Evolutionary conservation across 2,797 vertebrate species (phyloP), one percentile per base, ranked within the genome.

Genomic region (Tapera naevia): DNA sequence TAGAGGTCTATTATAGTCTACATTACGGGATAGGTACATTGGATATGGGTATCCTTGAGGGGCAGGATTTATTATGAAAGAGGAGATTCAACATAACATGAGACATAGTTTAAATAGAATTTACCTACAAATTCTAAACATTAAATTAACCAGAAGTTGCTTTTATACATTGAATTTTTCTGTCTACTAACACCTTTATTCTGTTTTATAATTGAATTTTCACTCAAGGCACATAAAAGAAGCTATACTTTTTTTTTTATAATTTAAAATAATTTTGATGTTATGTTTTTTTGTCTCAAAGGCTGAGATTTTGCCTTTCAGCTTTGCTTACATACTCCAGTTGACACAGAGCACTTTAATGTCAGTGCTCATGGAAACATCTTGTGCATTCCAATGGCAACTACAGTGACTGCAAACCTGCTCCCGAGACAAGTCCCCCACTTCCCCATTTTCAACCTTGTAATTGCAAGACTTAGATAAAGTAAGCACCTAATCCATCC

Each of bases 1-100:
- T 97, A 98, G 97, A 97, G 94, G 97, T 95, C 97, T 98, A 98
- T 98, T 98, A 98, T 98, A 97, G 97, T 98, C 98, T 98, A 97
- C 95, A 97, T 98, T 98, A 98, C 95, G 1, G 96, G 95, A 97
- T 72, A 97, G 97, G 92, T 97, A 92, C 92, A 97, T 97, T 93
- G 96, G 97, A 96, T 97, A 98, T 94, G 97, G 98, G 98, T 98
- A 98, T 96, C 97, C 97, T 98, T 97, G 97, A 97, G 95, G 97
- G 95, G 95, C 91, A 98, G 97, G 97, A 97, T 98, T 98, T 98
- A 98, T 98, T 98, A 96, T 98, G 98, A 97, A 98, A 98, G 96
- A 94, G 72, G 96, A 97, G 97, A 97, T 95, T 97, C 96, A 98
- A 97, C 96, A 97, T 96, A 98, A 96, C 96, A 94, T 97, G 96